Evolutionary conservation across 2,113 vertebrate species (phyloP), one percentile per base, ranked within the genome.

Genomic region (Bolborhynchus lineola): DNA sequence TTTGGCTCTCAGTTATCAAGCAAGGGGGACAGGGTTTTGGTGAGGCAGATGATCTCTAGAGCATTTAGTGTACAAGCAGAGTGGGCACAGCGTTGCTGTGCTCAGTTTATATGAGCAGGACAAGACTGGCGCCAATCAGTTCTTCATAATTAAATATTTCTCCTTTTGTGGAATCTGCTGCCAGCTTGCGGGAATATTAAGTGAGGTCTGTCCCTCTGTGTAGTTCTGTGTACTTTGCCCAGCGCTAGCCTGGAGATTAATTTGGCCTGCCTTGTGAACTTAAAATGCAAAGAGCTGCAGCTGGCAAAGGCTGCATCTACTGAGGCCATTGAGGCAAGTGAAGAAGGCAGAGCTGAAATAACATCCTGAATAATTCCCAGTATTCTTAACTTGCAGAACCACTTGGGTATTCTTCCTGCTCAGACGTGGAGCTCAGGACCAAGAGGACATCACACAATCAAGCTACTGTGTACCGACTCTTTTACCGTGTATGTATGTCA

Each of bases 401-500:
- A 4, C 35, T 35, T 0, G 0, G 4, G 12, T n/a, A 8, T 52
- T 74, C 44, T 57, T 28, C 20, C 28, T 25, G 37, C 41, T 74
- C 25, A 16, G 65, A 26, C n/a, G 18, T 0, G 2, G 25, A 59
- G 46, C 59, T 86, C 18, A 6, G 33, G 42, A 14, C 35, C 6
- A 14, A 39, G 25, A 74, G 49, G 60, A 16, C 74, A 13, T 10
- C 28, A 8, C 28, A 4, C 39, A 25, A 0, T 16, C 2, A 0
- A 29, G 13, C 24, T 55, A 24, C 35, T 31, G 9, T 7, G 10
- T 9, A 25, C 9, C 4, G 31, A 44, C 29, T 4, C n/a, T 77
- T 50, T 55, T 49, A 35, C 12, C 4, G 2, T 0, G 1, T 9
- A 5, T 12, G 11, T 12, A 10, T 0, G 4, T 16, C 26, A 7